phyloP scores from a whole-genome alignment of 2,113 vertebrate genomes.

The Serinus canaria region DNA sequence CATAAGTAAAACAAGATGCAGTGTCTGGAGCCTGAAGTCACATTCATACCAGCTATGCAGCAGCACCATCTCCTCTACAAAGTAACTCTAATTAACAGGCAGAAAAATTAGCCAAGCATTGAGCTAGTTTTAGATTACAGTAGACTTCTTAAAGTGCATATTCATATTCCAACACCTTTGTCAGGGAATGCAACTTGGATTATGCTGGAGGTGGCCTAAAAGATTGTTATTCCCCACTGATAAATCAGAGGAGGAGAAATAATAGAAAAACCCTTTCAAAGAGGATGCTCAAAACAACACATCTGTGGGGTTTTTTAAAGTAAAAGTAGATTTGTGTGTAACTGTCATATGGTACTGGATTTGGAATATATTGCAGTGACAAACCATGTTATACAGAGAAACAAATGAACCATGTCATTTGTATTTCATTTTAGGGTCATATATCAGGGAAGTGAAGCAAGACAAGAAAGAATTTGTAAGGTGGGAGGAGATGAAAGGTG shows the following conservation, averaged over 20 bases:
- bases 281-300: neutral
- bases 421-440: neutral
- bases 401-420: neutral
- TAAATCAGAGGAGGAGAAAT: neutral
- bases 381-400: neutral
- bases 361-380: neutral
- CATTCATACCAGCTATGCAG: neutral
- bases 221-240: neutral
- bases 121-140: neutral
- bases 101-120: neutral
- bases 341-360: neutral
- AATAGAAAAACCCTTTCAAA: neutral
- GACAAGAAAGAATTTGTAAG: neutral
- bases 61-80: neutral
- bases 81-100: neutral
- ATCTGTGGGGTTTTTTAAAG: neutral
- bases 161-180: neutral
- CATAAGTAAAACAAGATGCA: neutral
- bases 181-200: neutral
- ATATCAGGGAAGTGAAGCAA: neutral
- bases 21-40: neutral
- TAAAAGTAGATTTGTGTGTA: neutral
- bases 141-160: neutral
- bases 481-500: neutral
- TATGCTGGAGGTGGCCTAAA: neutral